phyloP scores from a whole-genome alignment of 2,888 invertebrate species.

The Ectemnius lituratus region DNA sequence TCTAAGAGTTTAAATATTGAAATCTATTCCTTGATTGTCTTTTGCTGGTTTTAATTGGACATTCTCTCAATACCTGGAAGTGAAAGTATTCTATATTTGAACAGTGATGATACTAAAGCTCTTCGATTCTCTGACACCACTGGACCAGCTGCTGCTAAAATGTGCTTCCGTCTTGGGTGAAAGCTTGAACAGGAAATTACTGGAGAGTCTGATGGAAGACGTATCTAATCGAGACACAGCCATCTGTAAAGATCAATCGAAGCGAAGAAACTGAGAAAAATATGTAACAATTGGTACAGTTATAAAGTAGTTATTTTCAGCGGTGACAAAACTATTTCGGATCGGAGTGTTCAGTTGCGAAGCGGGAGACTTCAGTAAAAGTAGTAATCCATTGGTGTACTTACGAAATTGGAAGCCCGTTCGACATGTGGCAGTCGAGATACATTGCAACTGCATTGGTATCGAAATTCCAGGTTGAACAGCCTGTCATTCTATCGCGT shows the following conservation, averaged over 20 bases:
- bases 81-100: too few species aligned
- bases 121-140: conserved; percentile 82
- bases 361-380: conserved; percentile 81
- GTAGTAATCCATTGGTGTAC: conserved; percentile 64
- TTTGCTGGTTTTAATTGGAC: too few species aligned
- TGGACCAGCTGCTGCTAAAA: conserved; percentile 83
- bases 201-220: conserved; percentile 80
- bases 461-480: conserved; percentile 72
- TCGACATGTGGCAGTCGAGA: conserved; percentile 66
- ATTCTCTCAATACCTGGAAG: too few species aligned
- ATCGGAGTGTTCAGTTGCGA: conserved; percentile 82
- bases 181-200: conserved; percentile 82
- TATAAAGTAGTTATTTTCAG: conserved; percentile 68
- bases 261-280: neutral
- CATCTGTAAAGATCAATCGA: conserved; percentile 75
- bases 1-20: too few species aligned
- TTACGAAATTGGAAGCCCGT: conserved; percentile 65
- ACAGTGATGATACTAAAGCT: conserved; percentile 82
- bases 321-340: conserved; percentile 81
- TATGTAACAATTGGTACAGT: neutral
- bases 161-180: conserved; percentile 83
- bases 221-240: conserved; percentile 79
- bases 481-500: too few species aligned
- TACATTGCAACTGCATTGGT: conserved; percentile 77
- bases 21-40: too few species aligned